Percentiles rank a stretch among this genome's conserved stretches.
Conservation (phyloP, 2,797 vertebrate species). For the Microctenopoma steveboyesi region DNA sequence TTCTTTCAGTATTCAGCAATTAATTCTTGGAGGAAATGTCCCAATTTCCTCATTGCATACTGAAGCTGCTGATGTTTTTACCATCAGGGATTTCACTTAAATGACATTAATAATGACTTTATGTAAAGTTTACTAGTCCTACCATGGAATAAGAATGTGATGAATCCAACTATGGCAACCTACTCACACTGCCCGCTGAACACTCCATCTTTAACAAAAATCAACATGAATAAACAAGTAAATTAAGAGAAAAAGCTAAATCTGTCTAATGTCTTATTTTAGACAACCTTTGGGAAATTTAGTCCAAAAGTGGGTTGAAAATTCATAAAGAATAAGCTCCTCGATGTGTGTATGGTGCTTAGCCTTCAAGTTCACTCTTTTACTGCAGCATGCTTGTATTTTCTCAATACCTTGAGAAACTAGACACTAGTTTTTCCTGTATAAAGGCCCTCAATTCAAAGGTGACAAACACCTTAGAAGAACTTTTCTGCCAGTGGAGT, state of each 20-base stretch:
- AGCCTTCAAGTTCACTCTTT: slow-evolving; percentile 9
- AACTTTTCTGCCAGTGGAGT: slow-evolving; percentile 17
- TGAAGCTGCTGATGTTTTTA: slow-evolving; percentile 20
- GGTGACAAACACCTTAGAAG: slow-evolving; percentile 42
- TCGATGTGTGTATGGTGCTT: neutral
- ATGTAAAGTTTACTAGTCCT: neutral
- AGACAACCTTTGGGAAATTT: neutral
- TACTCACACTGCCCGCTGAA: slow-evolving; percentile 9
- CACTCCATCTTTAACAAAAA: slow-evolving; percentile 31
- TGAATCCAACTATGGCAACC: slow-evolving; percentile 22
- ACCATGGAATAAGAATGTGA: neutral
- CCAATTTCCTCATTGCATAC: slow-evolving; percentile 5
- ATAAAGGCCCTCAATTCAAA: slow-evolving; percentile 31
- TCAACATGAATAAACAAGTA: slow-evolving; percentile 14
- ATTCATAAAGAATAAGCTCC: neutral
- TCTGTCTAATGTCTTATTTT: too few species aligned
- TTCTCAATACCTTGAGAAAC: slow-evolving; percentile 26
- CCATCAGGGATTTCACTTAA: slow-evolving; percentile 18
- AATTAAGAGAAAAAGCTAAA: neutral
- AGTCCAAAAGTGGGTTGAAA: neutral
- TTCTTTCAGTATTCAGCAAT: slow-evolving; percentile 20
- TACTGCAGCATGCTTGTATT: slow-evolving; percentile 1
- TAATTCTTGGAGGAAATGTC: slow-evolving; percentile 20
- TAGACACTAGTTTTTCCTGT: neutral
- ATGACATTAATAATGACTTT: neutral